These are phyloP conservation scores for Siphlonurus alternatus DNA, from an alignment of 2,888 invertebrate genomes.

Conservation along the genomic window DNA sequence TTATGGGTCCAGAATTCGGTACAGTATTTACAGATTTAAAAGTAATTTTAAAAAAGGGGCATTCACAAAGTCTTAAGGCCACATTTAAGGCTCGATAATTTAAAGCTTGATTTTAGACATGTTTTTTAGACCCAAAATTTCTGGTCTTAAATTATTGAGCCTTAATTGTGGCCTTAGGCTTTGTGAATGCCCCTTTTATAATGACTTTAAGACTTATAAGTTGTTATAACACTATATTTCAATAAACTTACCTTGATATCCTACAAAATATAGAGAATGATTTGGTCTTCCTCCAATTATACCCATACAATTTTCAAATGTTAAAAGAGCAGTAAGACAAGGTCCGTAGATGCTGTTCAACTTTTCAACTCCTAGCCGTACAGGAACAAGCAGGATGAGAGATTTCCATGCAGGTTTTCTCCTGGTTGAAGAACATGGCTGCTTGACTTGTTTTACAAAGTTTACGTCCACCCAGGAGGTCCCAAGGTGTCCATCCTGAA, in stretches of 20 bases:
- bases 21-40: too few relatives aligned
- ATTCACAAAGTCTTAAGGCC: too few relatives aligned
- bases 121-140: too few relatives aligned
- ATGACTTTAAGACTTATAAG: too few relatives aligned
- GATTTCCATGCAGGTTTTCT: constrained; percentile 42
- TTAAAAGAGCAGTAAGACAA: constrained; percentile 62
- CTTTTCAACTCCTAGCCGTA: constrained; percentile 72
- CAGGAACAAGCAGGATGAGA: constrained; percentile 65
- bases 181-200: too few relatives aligned
- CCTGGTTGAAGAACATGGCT: not conserved
- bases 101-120: too few relatives aligned
- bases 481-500: not conserved
- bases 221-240: not conserved
- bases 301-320: constrained; percentile 69
- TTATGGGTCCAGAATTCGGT: too few relatives aligned
- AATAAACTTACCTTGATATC: constrained; percentile 51
- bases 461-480: not conserved
- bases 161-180: too few relatives aligned
- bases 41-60: too few relatives aligned
- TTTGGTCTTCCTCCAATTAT: constrained; percentile 86
- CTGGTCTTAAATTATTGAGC: too few relatives aligned
- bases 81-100: too few relatives aligned
- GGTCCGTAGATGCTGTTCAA: constrained; percentile 71
- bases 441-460: not conserved
- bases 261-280: constrained; percentile 85